Conservation (phyloP, 2,888 invertebrate species). For the Diplolepis rosae region DNA sequence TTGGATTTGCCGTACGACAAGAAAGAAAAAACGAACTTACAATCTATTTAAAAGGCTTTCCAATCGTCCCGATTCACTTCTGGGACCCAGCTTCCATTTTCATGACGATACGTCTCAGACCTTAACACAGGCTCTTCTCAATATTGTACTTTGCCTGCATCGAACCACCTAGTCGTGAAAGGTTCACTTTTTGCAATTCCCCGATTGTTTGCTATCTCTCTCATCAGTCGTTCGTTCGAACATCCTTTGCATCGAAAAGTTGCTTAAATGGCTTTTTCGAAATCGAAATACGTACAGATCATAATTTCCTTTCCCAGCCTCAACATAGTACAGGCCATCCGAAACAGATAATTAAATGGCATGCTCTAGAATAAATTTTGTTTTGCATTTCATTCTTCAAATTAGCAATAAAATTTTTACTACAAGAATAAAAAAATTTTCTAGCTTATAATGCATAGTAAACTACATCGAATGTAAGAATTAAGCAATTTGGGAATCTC, state of each 20-base stretch:
- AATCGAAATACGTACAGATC: slow-evolving; percentile 14
- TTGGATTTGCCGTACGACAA: slow-evolving; percentile 44
- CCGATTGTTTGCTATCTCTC: slow-evolving; percentile 22
- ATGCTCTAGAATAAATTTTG: not conserved
- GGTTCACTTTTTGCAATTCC: slow-evolving; percentile 24
- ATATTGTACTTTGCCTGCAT: slow-evolving; percentile 29
- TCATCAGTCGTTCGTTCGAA: slow-evolving; percentile 14
- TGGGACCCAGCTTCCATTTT: slow-evolving; percentile 37
- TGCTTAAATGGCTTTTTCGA: not conserved
- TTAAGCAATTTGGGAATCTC: not conserved
- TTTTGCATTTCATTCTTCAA: not conserved
- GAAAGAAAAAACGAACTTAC: slow-evolving; percentile 59
- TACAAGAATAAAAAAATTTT: not conserved
- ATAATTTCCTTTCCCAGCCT: not conserved
- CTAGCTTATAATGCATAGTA: not conserved
- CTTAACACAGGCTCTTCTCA: slow-evolving; percentile 26
- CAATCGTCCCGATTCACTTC: slow-evolving; percentile 57
- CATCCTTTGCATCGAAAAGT: slow-evolving; percentile 18
- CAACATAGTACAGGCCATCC: not conserved
- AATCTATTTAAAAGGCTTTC: slow-evolving; percentile 65
- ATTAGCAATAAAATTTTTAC: no score
- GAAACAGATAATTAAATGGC: not conserved
- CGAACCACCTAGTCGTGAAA: slow-evolving; percentile 21
- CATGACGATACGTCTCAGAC: slow-evolving; percentile 28
- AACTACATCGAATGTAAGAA: not conserved